A percentile compares a stretch with the other conserved stretches of the same genome.
phyloP scores from a whole-genome alignment of 2,888 invertebrate genomes.

The Congeria kusceri region DNA sequence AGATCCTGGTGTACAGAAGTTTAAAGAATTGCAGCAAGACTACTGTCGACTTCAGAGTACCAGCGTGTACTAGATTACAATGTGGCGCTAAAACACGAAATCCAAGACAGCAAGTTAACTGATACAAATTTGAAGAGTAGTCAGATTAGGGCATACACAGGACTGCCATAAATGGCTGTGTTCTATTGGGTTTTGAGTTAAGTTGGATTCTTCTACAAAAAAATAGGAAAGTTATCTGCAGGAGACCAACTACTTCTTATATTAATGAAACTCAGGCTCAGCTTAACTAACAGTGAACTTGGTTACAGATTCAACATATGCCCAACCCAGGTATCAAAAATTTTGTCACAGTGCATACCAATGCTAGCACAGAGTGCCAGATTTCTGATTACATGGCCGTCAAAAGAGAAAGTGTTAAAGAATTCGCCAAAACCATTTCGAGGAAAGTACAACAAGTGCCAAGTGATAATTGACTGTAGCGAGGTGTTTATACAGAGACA shows the following conservation, averaged over 20 bases:
- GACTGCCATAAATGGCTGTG: too few relatives aligned
- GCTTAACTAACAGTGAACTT: slow-evolving; percentile 10
- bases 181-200: too few relatives aligned
- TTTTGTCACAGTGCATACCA: slow-evolving; percentile 7
- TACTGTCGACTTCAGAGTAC: too few relatives aligned
- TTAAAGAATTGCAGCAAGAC: too few relatives aligned
- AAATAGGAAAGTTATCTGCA: background rate
- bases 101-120: too few relatives aligned
- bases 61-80: too few relatives aligned
- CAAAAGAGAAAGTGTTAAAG: slow-evolving; percentile 1
- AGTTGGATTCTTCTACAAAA: background rate
- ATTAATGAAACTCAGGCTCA: slow-evolving; percentile 23
- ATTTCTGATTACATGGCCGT: slow-evolving; percentile 19
- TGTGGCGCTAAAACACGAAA: too few relatives aligned
- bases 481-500: slow-evolving; percentile 36
- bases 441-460: slow-evolving; percentile 9
- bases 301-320: slow-evolving; percentile 12
- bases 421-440: slow-evolving; percentile 21
- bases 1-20: too few relatives aligned
- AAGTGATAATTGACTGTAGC: slow-evolving; percentile 33
- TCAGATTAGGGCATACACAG: too few relatives aligned
- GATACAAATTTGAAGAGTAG: too few relatives aligned
- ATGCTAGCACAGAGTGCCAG: slow-evolving; percentile 6
- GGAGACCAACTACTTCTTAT: background rate
- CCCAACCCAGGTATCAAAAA: background rate